Percentiles rank a stretch among this genome's conserved stretches.
Evolutionary conservation across 2,797 vertebrate species (phyloP).

Genomic region (Mastacembelus armatus): DNA sequence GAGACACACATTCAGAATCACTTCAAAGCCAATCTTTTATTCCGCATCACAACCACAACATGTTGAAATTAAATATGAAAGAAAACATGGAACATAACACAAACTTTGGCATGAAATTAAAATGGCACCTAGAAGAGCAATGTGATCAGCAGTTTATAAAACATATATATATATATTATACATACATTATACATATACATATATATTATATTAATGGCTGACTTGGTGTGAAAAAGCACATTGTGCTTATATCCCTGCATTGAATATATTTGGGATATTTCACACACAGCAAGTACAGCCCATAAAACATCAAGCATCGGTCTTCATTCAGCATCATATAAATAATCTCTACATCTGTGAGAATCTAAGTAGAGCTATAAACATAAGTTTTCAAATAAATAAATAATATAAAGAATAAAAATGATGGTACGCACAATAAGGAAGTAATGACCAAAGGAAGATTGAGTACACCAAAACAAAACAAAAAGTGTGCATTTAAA

Average conservation of each 20-base stretch:
- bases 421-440: constrained; percentile 83
- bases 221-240: constrained; percentile 51
- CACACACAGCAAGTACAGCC: constrained; percentile 44
- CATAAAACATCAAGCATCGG: constrained; percentile 45
- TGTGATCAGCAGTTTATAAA: constrained; percentile 46
- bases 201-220: constrained; percentile 59
- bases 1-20: constrained; percentile 5
- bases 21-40: constrained; percentile 64
- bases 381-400: constrained; percentile 78
- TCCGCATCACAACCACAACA: constrained; percentile 71
- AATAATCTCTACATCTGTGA: constrained; percentile 82
- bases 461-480: constrained; percentile 82
- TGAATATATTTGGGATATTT: constrained; percentile 66
- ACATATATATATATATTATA: constrained; percentile 24
- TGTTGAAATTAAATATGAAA: constrained; percentile 73
- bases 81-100: constrained; percentile 70
- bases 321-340: constrained; percentile 78
- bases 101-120: constrained; percentile 84
- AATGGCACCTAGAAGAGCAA: constrained; percentile 72
- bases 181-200: constrained; percentile 49
- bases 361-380: constrained; percentile 70
- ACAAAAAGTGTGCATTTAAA: constrained; percentile 47
- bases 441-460: constrained; percentile 80
- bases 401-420: constrained; percentile 81
- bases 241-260: constrained; percentile 52